These are phyloP conservation scores for Heliconius nattereri DNA, from an alignment of 1,140 invertebrate species.

Conservation along the genomic window DNA sequence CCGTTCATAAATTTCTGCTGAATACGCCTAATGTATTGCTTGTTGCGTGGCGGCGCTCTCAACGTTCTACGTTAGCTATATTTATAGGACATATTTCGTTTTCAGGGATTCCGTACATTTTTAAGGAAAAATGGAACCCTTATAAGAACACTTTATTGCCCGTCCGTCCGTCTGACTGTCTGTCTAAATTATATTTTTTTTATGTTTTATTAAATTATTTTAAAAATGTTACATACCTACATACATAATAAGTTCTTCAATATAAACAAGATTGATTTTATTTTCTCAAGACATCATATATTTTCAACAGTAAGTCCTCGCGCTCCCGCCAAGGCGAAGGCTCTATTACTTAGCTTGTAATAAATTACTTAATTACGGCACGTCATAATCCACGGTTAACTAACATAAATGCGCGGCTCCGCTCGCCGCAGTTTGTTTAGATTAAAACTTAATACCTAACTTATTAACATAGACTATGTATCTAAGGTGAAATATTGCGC, in stretches of 20 bases:
- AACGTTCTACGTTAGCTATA: no score
- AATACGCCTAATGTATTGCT: not conserved
- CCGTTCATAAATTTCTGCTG: no score
- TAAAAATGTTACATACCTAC: no score
- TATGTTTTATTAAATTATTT: no score
- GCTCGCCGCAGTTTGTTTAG: conserved; percentile 71
- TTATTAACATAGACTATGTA: conserved; percentile 51
- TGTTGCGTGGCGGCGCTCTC: not conserved
- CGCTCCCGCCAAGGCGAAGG: conserved; percentile 11
- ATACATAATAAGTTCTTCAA: not conserved
- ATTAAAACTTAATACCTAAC: conserved; percentile 73
- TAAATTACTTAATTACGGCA: conserved; percentile 71
- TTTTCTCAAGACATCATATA: not conserved
- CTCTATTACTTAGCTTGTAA: conserved; percentile 52
- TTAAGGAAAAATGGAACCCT: no score
- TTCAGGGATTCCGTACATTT: no score
- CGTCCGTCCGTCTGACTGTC: no score
- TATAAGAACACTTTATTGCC: no score
- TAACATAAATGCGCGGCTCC: conserved; percentile 74
- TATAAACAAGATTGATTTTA: not conserved
- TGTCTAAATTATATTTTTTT: no score
- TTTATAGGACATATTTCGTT: no score
- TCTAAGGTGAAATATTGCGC: conserved; percentile 1
- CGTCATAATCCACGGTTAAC: conserved; percentile 76
- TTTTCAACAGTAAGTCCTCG: not conserved